Evolutionary conservation across 2,888 invertebrate genomes (phyloP), one percentile per base, ranked within the genome.

Genomic region (Agrochola lota): DNA sequence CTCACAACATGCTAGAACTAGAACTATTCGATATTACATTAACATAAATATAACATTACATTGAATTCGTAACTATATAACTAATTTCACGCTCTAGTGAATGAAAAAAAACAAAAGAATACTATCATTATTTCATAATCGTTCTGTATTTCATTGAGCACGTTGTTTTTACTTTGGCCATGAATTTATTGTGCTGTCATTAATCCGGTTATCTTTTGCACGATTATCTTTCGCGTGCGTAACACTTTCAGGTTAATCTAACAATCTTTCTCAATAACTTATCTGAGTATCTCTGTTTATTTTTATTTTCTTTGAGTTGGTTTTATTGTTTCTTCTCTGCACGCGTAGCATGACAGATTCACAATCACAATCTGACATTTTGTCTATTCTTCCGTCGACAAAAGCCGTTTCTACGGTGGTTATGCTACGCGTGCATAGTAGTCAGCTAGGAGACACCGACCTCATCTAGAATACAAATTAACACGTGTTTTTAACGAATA

Each of bases 51-150:
- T 59, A 60, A 55, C 11, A 57, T n/a, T 66, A 68, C 26, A 74
- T 66, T 76, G 46, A 23, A 71, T 60, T 72, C 5, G 26, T 52
- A 67, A 63, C 23, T 73, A 59, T 73, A 59, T 60, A 68, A 30
- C 64, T 72, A 57, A 75, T 81, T 77, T 83, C 60, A 74, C 71
- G 83, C 35, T 74, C 71, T 62, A 77, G 43, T 40, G 78, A 83
- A 63, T 66, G 52, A 86, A 73, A 85, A 74, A n/a, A 82, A 82
- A 77, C 67, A 77, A 78, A 77, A 82, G 63, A 83, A 77, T 77
- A 72, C 40, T 49, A 43, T 70, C 12, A 71, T 77, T 77, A 77
- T 71, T 73, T 75, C 59, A 46, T 60, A 77, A 73, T 68, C 23
- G n/a, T 66, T 60, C 46, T 43, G 35, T 52, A 73, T 85, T 81